A percentile compares a stretch with the other conserved stretches of the same genome.
phyloP scores from a whole-genome alignment of 2,888 invertebrate species.

The Idaea straminata region DNA sequence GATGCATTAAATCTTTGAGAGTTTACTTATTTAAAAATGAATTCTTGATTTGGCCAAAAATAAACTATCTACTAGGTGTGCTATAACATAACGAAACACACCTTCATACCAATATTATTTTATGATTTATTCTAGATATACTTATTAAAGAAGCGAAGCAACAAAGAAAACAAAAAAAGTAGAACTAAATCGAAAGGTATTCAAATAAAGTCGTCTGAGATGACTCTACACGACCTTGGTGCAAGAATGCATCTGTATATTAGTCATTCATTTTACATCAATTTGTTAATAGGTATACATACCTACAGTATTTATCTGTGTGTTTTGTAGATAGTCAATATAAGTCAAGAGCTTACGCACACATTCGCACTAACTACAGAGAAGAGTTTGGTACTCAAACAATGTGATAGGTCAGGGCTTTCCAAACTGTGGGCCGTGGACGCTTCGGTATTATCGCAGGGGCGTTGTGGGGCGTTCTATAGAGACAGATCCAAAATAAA shows the following conservation, averaged over 20 bases:
- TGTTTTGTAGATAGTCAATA: too few relatives aligned
- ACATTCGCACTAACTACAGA: not conserved
- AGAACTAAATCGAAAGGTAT: not conserved
- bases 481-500: too few relatives aligned
- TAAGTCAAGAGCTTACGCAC: not conserved
- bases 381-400: too few relatives aligned
- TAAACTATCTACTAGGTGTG: not conserved
- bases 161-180: not conserved
- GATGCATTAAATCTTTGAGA: too few relatives aligned
- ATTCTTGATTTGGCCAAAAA: not conserved
- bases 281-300: not conserved
- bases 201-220: not conserved
- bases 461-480: too few relatives aligned
- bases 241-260: not conserved
- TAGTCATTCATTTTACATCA: not conserved
- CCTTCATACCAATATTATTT: not conserved
- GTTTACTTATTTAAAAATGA: too few relatives aligned
- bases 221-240: not conserved
- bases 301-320: too few relatives aligned
- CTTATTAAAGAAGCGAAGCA: not conserved
- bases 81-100: not conserved
- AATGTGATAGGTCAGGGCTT: too few relatives aligned
- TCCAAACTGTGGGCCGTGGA: too few relatives aligned
- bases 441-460: too few relatives aligned
- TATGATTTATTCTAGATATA: not conserved